These are phyloP conservation scores for Triops longicaudatus DNA, from an alignment of 1,140 invertebrate genomes.

Conservation along the genomic window DNA sequence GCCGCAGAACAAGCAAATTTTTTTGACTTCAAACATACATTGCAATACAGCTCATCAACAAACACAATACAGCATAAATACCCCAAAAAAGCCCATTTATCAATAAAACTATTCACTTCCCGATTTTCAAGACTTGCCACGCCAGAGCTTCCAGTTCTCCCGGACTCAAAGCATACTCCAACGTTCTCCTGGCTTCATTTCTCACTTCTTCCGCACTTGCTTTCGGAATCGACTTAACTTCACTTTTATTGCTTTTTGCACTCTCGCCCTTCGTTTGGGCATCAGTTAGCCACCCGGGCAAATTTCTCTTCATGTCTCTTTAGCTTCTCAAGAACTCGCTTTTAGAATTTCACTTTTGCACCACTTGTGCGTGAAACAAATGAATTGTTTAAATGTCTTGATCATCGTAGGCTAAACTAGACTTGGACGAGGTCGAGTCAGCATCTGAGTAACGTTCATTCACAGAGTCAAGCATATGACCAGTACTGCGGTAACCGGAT, in stretches of 20 bases:
- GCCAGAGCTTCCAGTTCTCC: constrained; percentile 24
- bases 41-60: no score
- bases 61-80: background rate
- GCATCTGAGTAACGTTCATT: constrained; percentile 31
- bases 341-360: background rate
- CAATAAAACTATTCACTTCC: background rate
- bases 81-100: background rate
- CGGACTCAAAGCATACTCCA: constrained; percentile 29
- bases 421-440: constrained; percentile 22
- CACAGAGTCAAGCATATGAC: constrained; percentile 25
- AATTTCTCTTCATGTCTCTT: constrained; percentile 19
- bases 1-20: no score
- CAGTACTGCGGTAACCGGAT: constrained; percentile 11
- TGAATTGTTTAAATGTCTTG: constrained; percentile 18
- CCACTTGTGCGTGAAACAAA: background rate
- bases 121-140: constrained; percentile 19
- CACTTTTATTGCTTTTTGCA: constrained; percentile 26
- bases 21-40: no score
- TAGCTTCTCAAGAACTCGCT: no score
- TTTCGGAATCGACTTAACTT: background rate
- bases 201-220: background rate
- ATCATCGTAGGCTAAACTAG: constrained; percentile 18
- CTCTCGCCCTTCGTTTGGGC: constrained; percentile 29
- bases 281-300: constrained; percentile 29
- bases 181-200: background rate